Evolutionary conservation across 2,113 vertebrate species (phyloP).

Genomic region (Sigmodon hispidus): DNA sequence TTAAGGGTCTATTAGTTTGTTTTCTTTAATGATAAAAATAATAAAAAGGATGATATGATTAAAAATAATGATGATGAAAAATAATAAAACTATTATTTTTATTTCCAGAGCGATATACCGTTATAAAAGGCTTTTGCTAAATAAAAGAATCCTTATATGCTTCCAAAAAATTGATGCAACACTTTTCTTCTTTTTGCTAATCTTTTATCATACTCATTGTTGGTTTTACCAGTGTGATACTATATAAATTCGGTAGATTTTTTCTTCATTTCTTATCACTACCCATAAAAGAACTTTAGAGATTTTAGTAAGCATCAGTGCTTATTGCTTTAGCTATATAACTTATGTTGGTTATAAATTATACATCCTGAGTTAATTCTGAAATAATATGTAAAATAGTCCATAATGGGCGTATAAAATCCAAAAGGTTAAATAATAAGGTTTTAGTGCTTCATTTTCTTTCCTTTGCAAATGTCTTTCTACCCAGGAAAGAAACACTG

Average conservation of each 20-base stretch:
- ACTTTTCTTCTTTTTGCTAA: background rate
- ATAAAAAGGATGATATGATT: no score
- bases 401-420: background rate
- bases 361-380: background rate
- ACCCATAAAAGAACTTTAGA: background rate
- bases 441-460: background rate
- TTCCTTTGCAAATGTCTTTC: background rate
- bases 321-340: background rate
- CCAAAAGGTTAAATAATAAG: background rate
- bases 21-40: background rate
- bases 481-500: background rate
- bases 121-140: constrained; percentile 42
- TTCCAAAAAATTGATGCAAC: background rate
- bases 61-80: no score
- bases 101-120: background rate
- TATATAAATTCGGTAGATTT: background rate
- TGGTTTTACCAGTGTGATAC: background rate
- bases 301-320: background rate
- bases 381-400: background rate
- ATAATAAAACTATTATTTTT: constrained; percentile 32
- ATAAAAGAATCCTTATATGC: background rate
- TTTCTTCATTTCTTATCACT: background rate
- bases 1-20: constrained; percentile 8
- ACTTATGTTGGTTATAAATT: background rate
- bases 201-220: background rate